Conservation (phyloP, 2,888 invertebrate genomes). For the Tetragonisca angustula region DNA sequence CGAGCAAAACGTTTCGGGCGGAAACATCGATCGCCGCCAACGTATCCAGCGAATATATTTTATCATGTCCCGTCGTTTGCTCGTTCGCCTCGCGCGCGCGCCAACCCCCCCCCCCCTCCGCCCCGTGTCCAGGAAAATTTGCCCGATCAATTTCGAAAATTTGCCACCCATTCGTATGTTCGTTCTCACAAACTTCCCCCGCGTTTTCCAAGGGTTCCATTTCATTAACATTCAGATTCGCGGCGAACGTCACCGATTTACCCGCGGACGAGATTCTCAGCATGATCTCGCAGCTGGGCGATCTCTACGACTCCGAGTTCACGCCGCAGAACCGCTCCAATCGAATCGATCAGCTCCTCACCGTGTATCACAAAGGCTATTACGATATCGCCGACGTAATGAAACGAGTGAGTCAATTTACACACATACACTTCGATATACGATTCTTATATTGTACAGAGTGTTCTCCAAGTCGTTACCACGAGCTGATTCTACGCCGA, state of each 20-base stretch:
- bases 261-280: slow-evolving; percentile 58
- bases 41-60: background rate
- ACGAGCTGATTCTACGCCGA: too few species aligned
- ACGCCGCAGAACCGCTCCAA: slow-evolving; percentile 6
- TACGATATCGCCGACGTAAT: slow-evolving; percentile 72
- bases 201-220: background rate
- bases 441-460: too few species aligned
- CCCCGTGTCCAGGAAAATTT: background rate
- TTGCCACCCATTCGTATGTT: background rate
- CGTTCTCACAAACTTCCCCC: background rate
- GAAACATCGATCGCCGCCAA: slow-evolving; percentile 8
- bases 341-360: slow-evolving; percentile 66
- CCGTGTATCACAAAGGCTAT: slow-evolving; percentile 58
- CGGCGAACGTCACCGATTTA: slow-evolving; percentile 61
- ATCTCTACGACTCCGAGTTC: slow-evolving; percentile 67
- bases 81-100: background rate
- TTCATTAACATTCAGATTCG: slow-evolving; percentile 42
- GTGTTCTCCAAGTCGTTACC: too few species aligned
- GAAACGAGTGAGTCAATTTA: slow-evolving; percentile 67
- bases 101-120: too few species aligned
- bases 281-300: slow-evolving; percentile 68
- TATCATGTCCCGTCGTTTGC: slow-evolving; percentile 9
- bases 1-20: background rate
- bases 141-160: background rate
- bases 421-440: too few species aligned